Evolutionary conservation across 2,888 invertebrate genomes (phyloP), one percentile per base, ranked within the genome.

Genomic region (Cataglyphis altisquamis): DNA sequence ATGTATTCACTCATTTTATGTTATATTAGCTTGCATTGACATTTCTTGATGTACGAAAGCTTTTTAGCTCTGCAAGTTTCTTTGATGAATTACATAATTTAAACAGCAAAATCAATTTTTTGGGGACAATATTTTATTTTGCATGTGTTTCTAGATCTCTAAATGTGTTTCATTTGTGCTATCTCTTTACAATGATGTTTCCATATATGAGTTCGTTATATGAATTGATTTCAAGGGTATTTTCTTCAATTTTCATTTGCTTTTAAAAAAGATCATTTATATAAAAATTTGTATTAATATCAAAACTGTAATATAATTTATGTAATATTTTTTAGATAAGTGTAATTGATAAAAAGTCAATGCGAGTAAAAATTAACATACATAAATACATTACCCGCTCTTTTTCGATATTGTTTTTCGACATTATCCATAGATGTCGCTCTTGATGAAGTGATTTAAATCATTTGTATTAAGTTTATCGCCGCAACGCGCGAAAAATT

Each of bases 391-490:
- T 41, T 41, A 41, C 39, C 39, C 39, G 3, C 10, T 10, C 10
- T 10, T 41, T 41, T 41, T 10, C 10, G 39, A 10, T 41, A 41
- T 3, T 41, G 2, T 41, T 45, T 41, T 45, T 45, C 15, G 41
- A 15, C 12, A 36, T 36, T 36, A 36, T 36, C 36, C 36, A 36
- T 36, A 74, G 74, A 63, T 74, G 63, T 62, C 74, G 10, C 3
- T 1, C 12, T 45, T 21, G 15, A 21, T 25, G 12, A 4, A 0
- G 10, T 9, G 25, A 10, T 60, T 39, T 15, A 4, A 74, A 73
- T 41, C 0, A 41, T 29, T 62, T 62, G 32, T 45, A 29, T 9
- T 9, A 15, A 29, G 8, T 48, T 21, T 18, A 29, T 29, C 29
- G 25, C 68, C 21, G 9, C 18, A 15, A 18, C 63, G 73, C 12